These are phyloP conservation scores for Manis pentadactyla DNA, from an alignment of 2,797 vertebrate species.

Conservation along the genomic window DNA sequence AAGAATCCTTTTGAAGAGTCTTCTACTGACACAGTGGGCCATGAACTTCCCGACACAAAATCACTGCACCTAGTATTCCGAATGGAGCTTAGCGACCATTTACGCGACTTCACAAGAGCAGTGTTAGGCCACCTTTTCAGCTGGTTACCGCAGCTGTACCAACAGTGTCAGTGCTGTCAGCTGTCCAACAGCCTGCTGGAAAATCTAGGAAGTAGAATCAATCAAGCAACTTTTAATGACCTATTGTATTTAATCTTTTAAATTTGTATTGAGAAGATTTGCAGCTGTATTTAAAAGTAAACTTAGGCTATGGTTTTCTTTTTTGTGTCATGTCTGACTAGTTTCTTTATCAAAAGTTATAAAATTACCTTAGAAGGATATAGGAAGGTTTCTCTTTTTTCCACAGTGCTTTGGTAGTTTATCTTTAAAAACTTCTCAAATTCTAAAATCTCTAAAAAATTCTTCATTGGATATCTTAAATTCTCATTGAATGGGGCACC, in stretches of 20 bases:
- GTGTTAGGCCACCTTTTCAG: background rate
- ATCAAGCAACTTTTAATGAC: background rate
- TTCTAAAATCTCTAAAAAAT: background rate
- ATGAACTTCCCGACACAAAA: background rate
- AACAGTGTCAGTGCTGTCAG: background rate
- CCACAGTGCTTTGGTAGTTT: background rate
- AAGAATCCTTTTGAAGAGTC: background rate
- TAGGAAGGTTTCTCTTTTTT: background rate
- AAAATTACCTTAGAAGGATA: slow-evolving; percentile 13
- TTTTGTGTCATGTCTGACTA: background rate
- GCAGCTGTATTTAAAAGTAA: background rate
- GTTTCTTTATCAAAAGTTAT: background rate
- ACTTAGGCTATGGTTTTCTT: background rate
- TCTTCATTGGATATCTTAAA: background rate
- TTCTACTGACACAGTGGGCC: background rate
- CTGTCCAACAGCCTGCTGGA: background rate
- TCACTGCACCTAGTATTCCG: background rate
- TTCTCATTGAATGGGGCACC: background rate
- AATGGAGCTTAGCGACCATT: background rate
- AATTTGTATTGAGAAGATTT: background rate
- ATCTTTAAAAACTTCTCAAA: background rate
- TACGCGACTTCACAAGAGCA: background rate
- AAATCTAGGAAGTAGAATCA: background rate
- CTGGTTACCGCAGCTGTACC: background rate
- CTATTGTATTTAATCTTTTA: background rate